These are phyloP conservation scores for Archocentrus centrarchus DNA, from an alignment of 2,113 vertebrate genomes.

Conservation along the genomic window DNA sequence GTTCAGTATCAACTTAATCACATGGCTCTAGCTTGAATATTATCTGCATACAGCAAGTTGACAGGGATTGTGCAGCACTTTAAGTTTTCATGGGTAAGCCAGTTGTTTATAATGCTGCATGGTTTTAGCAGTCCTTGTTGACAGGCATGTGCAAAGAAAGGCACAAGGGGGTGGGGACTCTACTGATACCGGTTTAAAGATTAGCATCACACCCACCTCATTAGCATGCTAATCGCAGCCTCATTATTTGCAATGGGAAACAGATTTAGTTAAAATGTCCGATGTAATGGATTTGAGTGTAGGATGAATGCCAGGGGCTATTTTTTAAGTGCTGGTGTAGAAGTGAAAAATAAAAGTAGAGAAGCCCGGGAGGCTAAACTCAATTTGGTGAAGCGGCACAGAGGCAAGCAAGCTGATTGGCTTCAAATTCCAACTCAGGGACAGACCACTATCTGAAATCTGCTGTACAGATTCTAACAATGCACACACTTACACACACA, in stretches of 20 bases:
- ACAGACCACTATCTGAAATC: slow-evolving; percentile 23
- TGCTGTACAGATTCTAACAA: slow-evolving; percentile 1
- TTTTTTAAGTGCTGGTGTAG: slow-evolving; percentile 11
- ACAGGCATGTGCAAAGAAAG: background rate
- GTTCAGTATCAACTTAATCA: background rate
- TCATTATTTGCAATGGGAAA: slow-evolving; percentile 61
- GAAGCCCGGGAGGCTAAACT: slow-evolving; percentile 27
- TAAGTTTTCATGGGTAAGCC: background rate
- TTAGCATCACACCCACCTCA: slow-evolving; percentile 48
- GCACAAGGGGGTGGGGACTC: background rate
- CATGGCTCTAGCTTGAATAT: background rate
- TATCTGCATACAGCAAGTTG: background rate
- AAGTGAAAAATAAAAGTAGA: slow-evolving; percentile 43
- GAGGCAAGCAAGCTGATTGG: slow-evolving; percentile 32
- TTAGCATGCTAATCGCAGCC: slow-evolving; percentile 58
- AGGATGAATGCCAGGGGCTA: slow-evolving; percentile 47
- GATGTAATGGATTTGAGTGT: slow-evolving; percentile 52
- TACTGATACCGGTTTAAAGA: slow-evolving; percentile 39
- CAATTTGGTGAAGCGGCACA: slow-evolving; percentile 30
- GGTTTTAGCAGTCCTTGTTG: background rate
- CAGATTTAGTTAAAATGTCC: slow-evolving; percentile 63
- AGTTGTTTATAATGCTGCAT: background rate
- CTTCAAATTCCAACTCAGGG: slow-evolving; percentile 40
- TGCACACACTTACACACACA: background rate
- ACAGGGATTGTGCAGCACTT: background rate